These are phyloP conservation scores for Epinotia demarniana DNA, from an alignment of 2,888 invertebrate genomes.

Conservation along the genomic window DNA sequence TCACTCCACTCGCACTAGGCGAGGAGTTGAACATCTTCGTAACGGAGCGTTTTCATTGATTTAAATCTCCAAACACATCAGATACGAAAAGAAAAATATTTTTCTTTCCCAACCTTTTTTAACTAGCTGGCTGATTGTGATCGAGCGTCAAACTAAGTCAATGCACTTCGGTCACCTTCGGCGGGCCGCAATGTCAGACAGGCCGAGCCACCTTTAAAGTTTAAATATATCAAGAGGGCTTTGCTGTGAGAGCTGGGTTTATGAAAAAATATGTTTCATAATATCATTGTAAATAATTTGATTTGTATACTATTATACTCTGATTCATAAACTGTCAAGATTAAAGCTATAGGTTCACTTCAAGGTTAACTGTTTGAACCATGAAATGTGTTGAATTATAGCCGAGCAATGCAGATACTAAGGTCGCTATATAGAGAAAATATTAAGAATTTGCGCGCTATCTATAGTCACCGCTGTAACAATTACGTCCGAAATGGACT, in stretches of 20 bases:
- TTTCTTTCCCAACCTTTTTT: not conserved
- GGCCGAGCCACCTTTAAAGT: conserved; percentile 3
- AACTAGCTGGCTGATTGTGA: conserved; percentile 15
- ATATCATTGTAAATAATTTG: not conserved
- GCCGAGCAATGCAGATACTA: no score
- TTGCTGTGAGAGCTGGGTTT: not conserved
- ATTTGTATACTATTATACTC: no score
- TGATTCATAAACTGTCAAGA: no score
- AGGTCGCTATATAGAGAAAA: no score
- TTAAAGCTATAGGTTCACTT: not conserved
- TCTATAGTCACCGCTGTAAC: no score
- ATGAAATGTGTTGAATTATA: no score
- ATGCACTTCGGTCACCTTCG: conserved; percentile 30
- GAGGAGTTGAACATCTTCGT: no score
- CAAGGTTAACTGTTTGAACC: no score
- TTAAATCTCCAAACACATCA: not conserved
- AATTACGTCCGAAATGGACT: no score
- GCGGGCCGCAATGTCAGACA: conserved; percentile 30
- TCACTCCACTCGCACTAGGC: no score
- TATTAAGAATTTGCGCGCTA: no score
- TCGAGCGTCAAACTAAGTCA: conserved; percentile 22
- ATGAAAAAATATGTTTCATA: not conserved
- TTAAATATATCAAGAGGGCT: conserved; percentile 2
- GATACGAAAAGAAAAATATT: not conserved
- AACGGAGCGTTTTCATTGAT: not conserved